phyloP scores from a whole-genome alignment of 2,113 vertebrate species.

The Mobula birostris region DNA sequence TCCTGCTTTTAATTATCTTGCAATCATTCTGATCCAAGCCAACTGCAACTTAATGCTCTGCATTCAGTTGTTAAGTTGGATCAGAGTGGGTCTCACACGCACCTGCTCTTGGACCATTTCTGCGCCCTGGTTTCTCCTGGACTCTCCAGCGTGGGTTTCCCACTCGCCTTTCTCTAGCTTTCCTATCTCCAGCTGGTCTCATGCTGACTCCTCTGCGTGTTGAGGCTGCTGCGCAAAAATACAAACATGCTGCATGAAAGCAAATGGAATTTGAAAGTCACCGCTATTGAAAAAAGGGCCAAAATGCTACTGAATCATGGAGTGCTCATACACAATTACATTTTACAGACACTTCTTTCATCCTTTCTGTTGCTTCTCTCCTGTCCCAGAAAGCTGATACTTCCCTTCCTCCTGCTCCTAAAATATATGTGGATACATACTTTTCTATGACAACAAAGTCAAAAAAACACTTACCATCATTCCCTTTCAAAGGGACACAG shows the following conservation, averaged over 20 bases:
- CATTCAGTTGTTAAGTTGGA: background rate
- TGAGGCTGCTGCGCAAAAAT: slow-evolving; percentile 12
- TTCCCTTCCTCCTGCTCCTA: background rate
- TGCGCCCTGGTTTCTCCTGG: background rate
- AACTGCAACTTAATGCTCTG: background rate
- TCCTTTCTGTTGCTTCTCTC: background rate
- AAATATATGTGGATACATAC: background rate
- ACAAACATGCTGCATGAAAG: background rate
- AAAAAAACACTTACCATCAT: background rate
- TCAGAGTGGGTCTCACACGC: background rate
- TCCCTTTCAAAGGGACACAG: background rate
- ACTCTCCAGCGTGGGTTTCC: background rate
- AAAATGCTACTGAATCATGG: background rate
- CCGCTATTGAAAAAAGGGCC: background rate
- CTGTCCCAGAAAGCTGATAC: background rate
- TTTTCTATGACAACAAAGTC: background rate
- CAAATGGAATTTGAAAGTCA: background rate
- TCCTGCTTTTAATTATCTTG: background rate
- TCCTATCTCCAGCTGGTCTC: slow-evolving; percentile 19
- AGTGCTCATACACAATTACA: background rate
- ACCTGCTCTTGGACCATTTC: slow-evolving; percentile 20
- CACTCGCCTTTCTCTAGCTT: background rate
- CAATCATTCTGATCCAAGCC: background rate
- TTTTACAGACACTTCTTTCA: background rate
- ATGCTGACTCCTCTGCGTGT: background rate